Evolutionary conservation across 2,113 vertebrate genomes (phyloP), one percentile per base, ranked within the genome.

Genomic region (Acanthochromis polyacanthus): DNA sequence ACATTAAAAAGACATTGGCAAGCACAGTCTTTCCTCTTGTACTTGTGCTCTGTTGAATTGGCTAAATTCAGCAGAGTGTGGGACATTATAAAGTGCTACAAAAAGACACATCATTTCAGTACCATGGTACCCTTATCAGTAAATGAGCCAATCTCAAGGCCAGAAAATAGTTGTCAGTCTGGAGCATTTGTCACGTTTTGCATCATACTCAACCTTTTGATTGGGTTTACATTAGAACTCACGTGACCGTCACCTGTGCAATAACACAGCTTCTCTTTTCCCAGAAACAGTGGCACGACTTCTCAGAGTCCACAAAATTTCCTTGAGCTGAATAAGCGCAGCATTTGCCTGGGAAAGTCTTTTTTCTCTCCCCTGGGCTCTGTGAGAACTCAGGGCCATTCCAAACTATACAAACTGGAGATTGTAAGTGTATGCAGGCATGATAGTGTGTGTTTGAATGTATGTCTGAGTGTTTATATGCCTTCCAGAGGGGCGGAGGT

Each of bases 331-430:
- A 88, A 80, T 81, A 89, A 87, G 63, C 78, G 83, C 62, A 30
- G 53, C 73, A 57, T 87, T 81, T 86, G 53, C 80, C 88, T 93
- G 88, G 89, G 92, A 94, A 94, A 92, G 69, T 80, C 64, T 61
- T 78, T 81, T 87, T 85, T 62, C 52, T 46, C 68, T 79, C 77
- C 79, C 75, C 43, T 50, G 67, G 74, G 88, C 79, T 84, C 59
- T 66, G 83, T 86, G 88, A 90, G 85, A 91, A 90, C 75, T 75
- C 64, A 28, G 38, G 80, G 67, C 82, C 71, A 30, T 78, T 90
- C 92, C 90, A 92, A 92, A 87, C 71, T 85, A 91, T 83, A 90
- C 91, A 86, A 86, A 87, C 75, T 82, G 68, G 77, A 91, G 82
- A 88, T 50, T 81, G 76, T 75, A 75, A 89, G 76, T 65, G 67